Evolutionary conservation across 92 coral and sea anemone genomes (phyloP), one percentile per base, ranked within the genome.

Genomic region (Parazoanthus darwini): DNA sequence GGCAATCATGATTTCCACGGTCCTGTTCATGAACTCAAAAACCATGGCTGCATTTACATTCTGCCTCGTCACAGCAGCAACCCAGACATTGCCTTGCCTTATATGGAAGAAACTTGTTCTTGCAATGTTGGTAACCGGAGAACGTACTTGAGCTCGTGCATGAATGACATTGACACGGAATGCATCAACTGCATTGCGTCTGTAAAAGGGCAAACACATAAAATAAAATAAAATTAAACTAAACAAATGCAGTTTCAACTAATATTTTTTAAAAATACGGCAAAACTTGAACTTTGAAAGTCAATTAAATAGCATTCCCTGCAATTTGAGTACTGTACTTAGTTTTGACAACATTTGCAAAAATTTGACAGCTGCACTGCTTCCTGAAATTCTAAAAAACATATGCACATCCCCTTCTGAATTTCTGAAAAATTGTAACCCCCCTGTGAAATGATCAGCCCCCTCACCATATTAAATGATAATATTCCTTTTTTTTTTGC

Each of bases 11-110:
- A 97, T 96, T 66, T 97, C 99, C 39, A 97, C 99, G 66, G 96
- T 94, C 75, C 98, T 94, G 89, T 92, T 92, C 77, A 97, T 86
- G 91, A 97, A 97, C 88, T 97, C 99, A 94, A 97, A 97, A 39
- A 97, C 99, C 93, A 97, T 88, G 14, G 99, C 99, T 54, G 99
- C 99, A 88, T 97, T 97, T 11, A 97, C 99, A 86, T 97, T 97
- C 82, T 97, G 99, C 78, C 98, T 90, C 6, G 99, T 97, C 22
- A 97, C 99, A 8, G 99, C 99, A 10, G 99, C 99, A 71, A 97
- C 90, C 99, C 99, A 97, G 5, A 97, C 98, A 90, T 97, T 97
- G 68, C 99, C 99, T 87, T 96, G 99, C 36, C 98, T 92, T 54
- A 96, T 97, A 71, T 97, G 99, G 80, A 97, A 97, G 91, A 97